These are phyloP conservation scores for Luscinia luscinia DNA, from an alignment of 2,797 vertebrate species.

Conservation along the genomic window DNA sequence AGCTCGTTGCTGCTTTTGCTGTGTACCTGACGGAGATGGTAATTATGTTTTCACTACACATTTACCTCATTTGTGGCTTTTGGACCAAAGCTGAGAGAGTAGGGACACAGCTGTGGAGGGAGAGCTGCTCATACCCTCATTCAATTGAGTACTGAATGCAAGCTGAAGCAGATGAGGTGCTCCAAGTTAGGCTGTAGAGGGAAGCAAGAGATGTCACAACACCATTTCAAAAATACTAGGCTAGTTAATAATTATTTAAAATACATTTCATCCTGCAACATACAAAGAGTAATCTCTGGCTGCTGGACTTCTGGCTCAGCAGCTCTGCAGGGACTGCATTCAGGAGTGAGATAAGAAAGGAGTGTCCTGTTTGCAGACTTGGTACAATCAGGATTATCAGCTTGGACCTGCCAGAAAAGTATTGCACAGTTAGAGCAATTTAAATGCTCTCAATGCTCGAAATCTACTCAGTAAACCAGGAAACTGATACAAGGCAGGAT, in stretches of 20 bases:
- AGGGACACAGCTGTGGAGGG: background rate
- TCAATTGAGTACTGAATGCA: background rate
- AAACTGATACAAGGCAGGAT: background rate
- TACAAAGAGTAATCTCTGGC: background rate
- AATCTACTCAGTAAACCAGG: background rate
- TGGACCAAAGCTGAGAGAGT: background rate
- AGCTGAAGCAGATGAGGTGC: background rate
- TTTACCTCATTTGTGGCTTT: background rate
- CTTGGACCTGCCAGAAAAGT: background rate
- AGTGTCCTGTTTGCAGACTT: background rate
- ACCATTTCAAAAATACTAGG: background rate
- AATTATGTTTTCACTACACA: conserved; percentile 38
- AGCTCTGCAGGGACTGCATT: background rate
- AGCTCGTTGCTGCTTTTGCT: conserved; percentile 97
- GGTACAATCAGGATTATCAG: background rate
- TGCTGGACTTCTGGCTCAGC: background rate
- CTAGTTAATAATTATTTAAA: conserved; percentile 19
- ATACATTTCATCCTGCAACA: background rate
- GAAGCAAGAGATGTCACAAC: background rate
- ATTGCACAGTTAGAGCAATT: background rate
- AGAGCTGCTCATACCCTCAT: background rate
- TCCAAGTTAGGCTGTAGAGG: background rate
- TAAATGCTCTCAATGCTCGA: background rate
- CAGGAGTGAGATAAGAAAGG: background rate
- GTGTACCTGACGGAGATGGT: conserved; percentile 83